Evolutionary conservation across 2,797 vertebrate species (phyloP).

Genomic region (Lagorchestes hirsutus): DNA sequence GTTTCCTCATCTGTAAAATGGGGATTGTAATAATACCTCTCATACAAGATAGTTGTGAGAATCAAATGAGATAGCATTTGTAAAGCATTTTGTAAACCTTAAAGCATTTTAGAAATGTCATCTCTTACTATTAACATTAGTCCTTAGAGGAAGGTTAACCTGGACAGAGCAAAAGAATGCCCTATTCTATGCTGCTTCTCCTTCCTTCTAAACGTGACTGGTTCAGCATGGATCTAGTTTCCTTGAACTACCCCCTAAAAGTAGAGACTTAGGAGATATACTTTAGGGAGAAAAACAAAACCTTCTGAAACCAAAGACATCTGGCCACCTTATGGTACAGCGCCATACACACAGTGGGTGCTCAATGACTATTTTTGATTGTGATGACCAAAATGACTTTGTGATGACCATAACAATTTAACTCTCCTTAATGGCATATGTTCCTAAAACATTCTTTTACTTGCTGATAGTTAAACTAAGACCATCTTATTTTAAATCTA

Average conservation of each 20-base stretch:
- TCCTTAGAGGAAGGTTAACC: neutral
- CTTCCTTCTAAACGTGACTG: neutral
- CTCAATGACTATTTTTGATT: neutral
- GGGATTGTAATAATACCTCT: neutral
- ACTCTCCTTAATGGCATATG: conserved; percentile 45
- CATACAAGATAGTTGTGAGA: neutral
- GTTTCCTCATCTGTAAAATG: neutral
- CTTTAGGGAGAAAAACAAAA: neutral
- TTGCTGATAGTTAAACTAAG: conserved; percentile 17
- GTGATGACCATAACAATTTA: neutral
- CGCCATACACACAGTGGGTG: neutral
- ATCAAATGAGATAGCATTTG: neutral
- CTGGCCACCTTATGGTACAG: neutral
- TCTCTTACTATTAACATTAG: neutral
- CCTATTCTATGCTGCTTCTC: neutral
- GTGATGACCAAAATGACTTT: neutral
- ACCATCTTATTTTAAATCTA: conserved; percentile 55
- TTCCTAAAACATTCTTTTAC: conserved; percentile 9
- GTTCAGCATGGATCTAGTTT: neutral
- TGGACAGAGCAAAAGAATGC: neutral
- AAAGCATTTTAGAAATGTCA: neutral
- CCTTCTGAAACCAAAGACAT: neutral
- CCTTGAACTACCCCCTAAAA: neutral
- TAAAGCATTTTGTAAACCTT: neutral
- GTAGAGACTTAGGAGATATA: neutral